Conservation (phyloP, 2,888 invertebrate genomes). For the Tipula helvola region DNA sequence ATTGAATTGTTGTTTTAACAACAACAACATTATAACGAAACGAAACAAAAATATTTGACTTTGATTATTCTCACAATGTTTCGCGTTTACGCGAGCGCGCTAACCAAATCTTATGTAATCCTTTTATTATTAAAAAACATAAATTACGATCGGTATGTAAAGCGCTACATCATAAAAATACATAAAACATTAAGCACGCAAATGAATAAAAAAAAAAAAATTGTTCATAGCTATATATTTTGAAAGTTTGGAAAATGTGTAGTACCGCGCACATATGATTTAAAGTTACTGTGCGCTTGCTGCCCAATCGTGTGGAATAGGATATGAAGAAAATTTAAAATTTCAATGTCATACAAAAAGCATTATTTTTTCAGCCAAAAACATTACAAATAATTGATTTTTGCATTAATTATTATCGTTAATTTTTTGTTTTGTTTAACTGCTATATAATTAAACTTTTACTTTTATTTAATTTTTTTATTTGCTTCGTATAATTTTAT, state of each 20-base stretch:
- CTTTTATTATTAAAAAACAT: not conserved
- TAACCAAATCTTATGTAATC: not conserved
- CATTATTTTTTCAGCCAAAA: not conserved
- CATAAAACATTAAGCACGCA: not conserved
- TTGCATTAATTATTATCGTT: not conserved
- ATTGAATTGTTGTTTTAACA: not conserved
- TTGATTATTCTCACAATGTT: not conserved
- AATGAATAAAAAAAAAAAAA: not conserved
- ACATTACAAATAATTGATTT: not conserved
- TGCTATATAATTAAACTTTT: not conserved
- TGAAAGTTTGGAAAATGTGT: not conserved
- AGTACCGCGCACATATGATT: not conserved
- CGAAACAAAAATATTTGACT: not conserved
- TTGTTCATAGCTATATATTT: not conserved
- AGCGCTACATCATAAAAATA: not conserved
- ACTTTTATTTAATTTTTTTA: not conserved
- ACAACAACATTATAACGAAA: not conserved
- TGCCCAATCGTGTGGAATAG: not conserved
- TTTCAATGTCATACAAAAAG: not conserved
- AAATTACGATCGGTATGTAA: not conserved
- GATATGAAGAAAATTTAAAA: not conserved
- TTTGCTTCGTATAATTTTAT: not conserved
- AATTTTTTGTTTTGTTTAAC: not conserved
- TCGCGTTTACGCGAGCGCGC: not conserved
- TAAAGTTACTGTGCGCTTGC: not conserved